phyloP scores from a whole-genome alignment of 2,113 vertebrate species.

The Arvicanthis niloticus region DNA sequence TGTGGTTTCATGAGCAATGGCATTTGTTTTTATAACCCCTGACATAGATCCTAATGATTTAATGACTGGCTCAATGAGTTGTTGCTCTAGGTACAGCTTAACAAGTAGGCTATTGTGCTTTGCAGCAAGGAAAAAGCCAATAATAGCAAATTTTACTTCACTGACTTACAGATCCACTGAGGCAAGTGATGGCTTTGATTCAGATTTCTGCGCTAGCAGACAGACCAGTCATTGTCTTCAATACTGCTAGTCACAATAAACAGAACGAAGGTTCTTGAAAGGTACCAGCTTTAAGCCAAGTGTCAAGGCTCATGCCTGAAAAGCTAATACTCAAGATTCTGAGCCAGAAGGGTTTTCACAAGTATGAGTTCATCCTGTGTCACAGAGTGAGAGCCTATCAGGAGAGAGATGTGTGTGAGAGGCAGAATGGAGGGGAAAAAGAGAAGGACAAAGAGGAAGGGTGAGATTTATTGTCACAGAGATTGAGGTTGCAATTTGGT shows the following conservation, averaged over 20 bases:
- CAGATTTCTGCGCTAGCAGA: background rate
- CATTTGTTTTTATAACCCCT: background rate
- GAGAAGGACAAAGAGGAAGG: background rate
- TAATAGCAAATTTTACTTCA: background rate
- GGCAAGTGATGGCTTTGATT: background rate
- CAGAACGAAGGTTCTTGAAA: background rate
- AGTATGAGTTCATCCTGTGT: background rate
- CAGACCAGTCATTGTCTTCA: background rate
- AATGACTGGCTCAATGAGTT: background rate
- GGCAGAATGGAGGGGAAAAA: too few relatives aligned
- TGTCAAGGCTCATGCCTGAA: background rate
- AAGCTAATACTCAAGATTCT: background rate
- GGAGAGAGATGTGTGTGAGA: background rate
- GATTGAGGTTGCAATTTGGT: background rate
- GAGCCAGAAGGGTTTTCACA: background rate
- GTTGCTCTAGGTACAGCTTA: background rate
- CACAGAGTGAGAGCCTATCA: background rate
- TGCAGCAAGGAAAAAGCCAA: slow-evolving; percentile 10
- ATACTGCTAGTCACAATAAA: background rate
- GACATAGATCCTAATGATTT: background rate
- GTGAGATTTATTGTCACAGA: too few relatives aligned
- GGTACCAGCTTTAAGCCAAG: background rate
- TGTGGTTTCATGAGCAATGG: background rate
- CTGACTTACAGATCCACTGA: background rate
- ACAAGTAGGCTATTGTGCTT: background rate